phyloP scores from a whole-genome alignment of 1,140 invertebrate genomes.

The Musca vetustissima region DNA sequence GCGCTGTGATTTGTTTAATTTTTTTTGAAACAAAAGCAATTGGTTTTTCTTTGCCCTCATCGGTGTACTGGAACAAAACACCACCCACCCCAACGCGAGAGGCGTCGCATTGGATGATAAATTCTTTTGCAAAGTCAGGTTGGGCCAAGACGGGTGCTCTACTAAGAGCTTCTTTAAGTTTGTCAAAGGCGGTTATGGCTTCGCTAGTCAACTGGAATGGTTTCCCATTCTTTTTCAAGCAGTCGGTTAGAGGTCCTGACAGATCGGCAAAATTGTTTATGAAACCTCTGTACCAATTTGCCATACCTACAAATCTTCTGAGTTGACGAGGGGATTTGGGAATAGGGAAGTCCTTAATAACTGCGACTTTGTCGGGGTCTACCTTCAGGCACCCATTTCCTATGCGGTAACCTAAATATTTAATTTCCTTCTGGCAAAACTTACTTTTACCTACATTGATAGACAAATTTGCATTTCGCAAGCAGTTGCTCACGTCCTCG shows the following conservation, averaged over 20 bases:
- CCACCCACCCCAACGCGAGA: conserved; percentile 26
- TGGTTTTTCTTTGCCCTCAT: conserved; percentile 34
- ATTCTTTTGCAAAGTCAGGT: conserved; percentile 33
- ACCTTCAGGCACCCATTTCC: conserved; percentile 43
- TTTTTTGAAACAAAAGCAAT: conserved; percentile 28
- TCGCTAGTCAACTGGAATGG: neutral
- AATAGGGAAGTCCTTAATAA: conserved; percentile 32
- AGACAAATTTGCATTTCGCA: conserved; percentile 33
- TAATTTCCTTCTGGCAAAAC: conserved; percentile 35
- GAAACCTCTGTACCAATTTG: conserved; percentile 51
- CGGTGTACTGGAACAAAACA: conserved; percentile 40
- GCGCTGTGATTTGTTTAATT: conserved; percentile 25
- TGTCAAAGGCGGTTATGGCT: conserved; percentile 28
- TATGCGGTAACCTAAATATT: conserved; percentile 31
- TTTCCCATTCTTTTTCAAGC: conserved; percentile 14
- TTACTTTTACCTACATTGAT: conserved; percentile 30
- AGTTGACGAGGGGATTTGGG: conserved; percentile 45
- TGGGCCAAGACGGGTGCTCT: conserved; percentile 31
- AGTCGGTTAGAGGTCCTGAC: conserved; percentile 36
- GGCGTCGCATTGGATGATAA: conserved; percentile 29
- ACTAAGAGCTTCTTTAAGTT: conserved; percentile 28
- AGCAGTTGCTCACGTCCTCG: conserved; percentile 27
- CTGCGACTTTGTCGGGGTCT: neutral
- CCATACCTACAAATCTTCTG: conserved; percentile 55
- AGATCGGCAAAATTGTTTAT: conserved; percentile 42